phyloP scores from a whole-genome alignment of 2,888 invertebrate genomes.

The Stomorhina lunata region DNA sequence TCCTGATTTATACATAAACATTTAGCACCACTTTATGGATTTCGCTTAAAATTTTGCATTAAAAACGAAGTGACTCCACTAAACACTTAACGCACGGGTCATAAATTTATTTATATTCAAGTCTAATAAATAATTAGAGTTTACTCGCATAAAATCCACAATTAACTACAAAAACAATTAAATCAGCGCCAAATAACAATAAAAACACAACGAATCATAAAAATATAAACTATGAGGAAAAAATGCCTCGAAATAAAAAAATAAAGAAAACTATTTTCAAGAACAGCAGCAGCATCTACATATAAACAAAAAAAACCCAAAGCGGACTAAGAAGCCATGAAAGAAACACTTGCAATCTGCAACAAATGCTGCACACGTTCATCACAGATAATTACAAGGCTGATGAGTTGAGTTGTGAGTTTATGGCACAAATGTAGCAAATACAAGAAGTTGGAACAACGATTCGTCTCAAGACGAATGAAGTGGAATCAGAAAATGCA shows the following conservation, averaged over 20 bases:
- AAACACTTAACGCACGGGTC: not conserved
- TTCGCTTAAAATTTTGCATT: slow-evolving; percentile 2
- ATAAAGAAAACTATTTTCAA: slow-evolving; percentile 29
- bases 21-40: not conserved
- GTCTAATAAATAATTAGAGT: slow-evolving; percentile 48
- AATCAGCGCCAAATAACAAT: slow-evolving; percentile 58
- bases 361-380: slow-evolving; percentile 53
- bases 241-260: slow-evolving; percentile 5
- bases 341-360: slow-evolving; percentile 31
- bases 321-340: slow-evolving; percentile 3
- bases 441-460: not conserved
- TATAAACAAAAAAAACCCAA: not conserved
- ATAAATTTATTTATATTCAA: slow-evolving; percentile 38
- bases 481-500: slow-evolving; percentile 3
- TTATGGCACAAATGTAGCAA: not conserved
- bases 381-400: slow-evolving; percentile 38
- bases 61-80: slow-evolving; percentile 11
- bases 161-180: slow-evolving; percentile 63
- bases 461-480: not conserved
- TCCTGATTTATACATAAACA: slow-evolving; percentile 34
- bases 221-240: slow-evolving; percentile 29
- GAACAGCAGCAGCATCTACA: slow-evolving; percentile 11
- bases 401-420: not conserved
- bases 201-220: slow-evolving; percentile 51
- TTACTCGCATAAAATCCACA: slow-evolving; percentile 47